Evolutionary conservation across 2,113 vertebrate genomes (phyloP).

Genomic region (Mustelus asterias): DNA sequence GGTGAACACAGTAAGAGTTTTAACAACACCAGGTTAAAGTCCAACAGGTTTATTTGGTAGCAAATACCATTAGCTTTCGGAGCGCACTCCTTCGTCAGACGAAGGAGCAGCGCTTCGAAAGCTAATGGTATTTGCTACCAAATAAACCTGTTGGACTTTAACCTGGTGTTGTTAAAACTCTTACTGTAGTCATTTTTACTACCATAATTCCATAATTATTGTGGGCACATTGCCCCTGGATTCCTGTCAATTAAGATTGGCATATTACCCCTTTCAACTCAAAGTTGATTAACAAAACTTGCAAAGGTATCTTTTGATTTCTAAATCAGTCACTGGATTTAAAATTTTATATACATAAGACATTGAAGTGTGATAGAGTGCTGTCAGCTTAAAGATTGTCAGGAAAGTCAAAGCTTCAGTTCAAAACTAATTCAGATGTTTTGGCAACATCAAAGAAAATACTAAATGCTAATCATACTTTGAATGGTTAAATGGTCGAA

Average conservation of each 20-base stretch:
- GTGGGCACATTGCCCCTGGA: neutral
- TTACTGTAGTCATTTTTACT: neutral
- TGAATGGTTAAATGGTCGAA: neutral
- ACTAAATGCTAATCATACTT: neutral
- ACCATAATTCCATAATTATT: neutral
- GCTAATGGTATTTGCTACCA: too few species aligned
- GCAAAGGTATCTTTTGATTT: neutral
- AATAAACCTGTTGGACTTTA: too few species aligned
- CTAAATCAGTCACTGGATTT: neutral
- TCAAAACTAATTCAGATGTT: neutral
- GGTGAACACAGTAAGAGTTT: too few species aligned
- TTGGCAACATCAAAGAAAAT: neutral
- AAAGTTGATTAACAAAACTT: neutral
- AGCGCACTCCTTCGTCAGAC: too few species aligned
- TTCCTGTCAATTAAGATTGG: neutral
- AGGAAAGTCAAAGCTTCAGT: neutral
- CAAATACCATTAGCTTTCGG: too few species aligned
- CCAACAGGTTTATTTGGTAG: too few species aligned
- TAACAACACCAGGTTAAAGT: too few species aligned
- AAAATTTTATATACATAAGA: neutral
- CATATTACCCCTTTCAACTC: neutral
- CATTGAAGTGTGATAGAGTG: neutral
- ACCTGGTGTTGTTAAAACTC: too few species aligned
- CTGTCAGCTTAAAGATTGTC: neutral
- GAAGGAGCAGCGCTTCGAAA: too few species aligned